These are phyloP conservation scores for Papilio helenus DNA, from an alignment of 1,140 invertebrate genomes.

Conservation along the genomic window DNA sequence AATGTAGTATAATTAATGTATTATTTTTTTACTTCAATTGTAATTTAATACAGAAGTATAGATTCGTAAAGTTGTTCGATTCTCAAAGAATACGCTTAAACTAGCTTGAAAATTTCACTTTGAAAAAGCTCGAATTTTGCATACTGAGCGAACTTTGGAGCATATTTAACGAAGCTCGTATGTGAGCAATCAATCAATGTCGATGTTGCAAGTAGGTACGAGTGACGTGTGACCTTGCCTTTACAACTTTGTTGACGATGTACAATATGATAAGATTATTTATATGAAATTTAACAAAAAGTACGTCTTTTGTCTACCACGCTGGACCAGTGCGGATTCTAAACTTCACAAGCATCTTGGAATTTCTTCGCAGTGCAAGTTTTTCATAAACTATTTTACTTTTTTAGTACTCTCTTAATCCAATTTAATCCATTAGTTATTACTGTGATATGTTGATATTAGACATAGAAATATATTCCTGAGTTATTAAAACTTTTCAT, in stretches of 20 bases:
- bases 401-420: too few species aligned
- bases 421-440: too few species aligned
- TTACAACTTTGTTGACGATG: constrained; percentile 11
- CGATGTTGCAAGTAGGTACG: not conserved
- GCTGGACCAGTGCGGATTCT: too few species aligned
- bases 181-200: not conserved
- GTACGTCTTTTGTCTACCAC: too few species aligned
- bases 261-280: not conserved
- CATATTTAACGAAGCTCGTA: constrained; percentile 1
- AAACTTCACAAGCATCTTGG: too few species aligned
- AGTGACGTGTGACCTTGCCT: constrained; percentile 9
- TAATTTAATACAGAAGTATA: not conserved
- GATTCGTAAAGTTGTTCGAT: not conserved
- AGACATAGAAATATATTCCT: too few species aligned
- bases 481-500: not conserved
- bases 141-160: constrained; percentile 2
- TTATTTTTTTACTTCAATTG: too few species aligned
- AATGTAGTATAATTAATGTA: too few species aligned
- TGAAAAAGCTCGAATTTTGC: not conserved
- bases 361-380: too few species aligned
- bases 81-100: not conserved
- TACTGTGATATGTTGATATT: too few species aligned
- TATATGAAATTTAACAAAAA: too few species aligned
- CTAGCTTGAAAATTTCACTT: not conserved
- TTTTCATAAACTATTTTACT: too few species aligned